phyloP scores from a whole-genome alignment of 2,888 invertebrate genomes.

The Catocala nupta region DNA sequence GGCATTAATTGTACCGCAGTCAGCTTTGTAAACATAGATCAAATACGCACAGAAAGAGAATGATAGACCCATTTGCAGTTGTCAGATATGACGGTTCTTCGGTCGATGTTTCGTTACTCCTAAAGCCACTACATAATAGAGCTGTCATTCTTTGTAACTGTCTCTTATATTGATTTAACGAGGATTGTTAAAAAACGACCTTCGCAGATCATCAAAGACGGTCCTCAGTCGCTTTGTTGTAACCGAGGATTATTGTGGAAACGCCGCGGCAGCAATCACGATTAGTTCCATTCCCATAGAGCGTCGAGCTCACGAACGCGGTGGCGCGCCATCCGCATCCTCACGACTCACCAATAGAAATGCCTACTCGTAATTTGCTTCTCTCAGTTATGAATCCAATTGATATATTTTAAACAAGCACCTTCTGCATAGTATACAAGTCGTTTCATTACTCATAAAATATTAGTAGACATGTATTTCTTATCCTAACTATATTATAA shows the following conservation, averaged over 20 bases:
- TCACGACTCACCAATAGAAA: slow-evolving; percentile 39
- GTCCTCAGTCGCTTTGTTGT: slow-evolving; percentile 31
- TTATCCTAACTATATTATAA: too few species aligned
- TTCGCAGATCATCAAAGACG: slow-evolving; percentile 36
- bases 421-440: slow-evolving; percentile 16
- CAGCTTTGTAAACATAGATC: too few species aligned
- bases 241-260: slow-evolving; percentile 43
- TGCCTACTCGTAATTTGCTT: slow-evolving; percentile 35
- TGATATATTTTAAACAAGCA: slow-evolving; percentile 27
- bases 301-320: slow-evolving; percentile 15
- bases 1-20: too few species aligned
- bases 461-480: neutral
- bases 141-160: neutral
- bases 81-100: too few species aligned
- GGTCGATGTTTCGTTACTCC: too few species aligned
- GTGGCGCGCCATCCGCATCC: slow-evolving; percentile 22
- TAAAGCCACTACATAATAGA: too few species aligned
- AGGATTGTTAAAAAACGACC: slow-evolving; percentile 29
- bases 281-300: slow-evolving; percentile 49
- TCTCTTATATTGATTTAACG: slow-evolving; percentile 13
- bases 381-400: slow-evolving; percentile 36
- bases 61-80: too few species aligned
- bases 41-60: too few species aligned
- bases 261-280: slow-evolving; percentile 49
- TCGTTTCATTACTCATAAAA: neutral